Base-by-base conservation (phyloP, 2,113 vertebrate species). In the Chlorodrepanis virens region DNA sequence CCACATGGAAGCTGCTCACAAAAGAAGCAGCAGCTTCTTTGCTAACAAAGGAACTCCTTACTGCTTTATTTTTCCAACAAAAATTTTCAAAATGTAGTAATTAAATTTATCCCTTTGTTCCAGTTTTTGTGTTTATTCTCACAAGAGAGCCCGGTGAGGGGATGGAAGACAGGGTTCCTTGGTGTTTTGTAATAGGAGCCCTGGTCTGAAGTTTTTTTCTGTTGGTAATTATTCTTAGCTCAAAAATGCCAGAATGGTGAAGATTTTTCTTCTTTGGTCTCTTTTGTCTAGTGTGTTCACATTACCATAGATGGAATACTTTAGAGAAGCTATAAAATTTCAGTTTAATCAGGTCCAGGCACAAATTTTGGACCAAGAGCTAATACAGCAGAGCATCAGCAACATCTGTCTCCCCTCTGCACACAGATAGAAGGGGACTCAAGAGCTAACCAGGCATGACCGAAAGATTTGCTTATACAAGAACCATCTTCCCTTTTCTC, bases 231-330 rank as follows among this genome's bases (percentile, higher is more conserved):
- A 35, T 78, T 94, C 31, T 65, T 93, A 76, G 67, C 28, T 54
- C 54, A 90, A 59, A 84, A 93, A 85, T 69, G 17, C 60, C 59
- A 83, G 53, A 89, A 95, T 19, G 21, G 19, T 65, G 33, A 87
- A 83, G 39, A 47, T 91, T 87, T 91, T 89, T 92, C 49, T 90
- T 76, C 57, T 65, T 87, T 82, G 78, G n/a, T 49, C 37, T 85
- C 24, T 44, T 82, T 56, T 61, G 47, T 91, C 45, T 81, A 49
- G 37, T 49, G 33, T 69, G 56, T 87, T 93, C 87, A 47, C 63
- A 80, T 93, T 93, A 83, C 91, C 75, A 85, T 80, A 96, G 78
- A 96, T 90, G 94, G 96, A 95, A 69, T 93, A 76, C 50, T 89
- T 84, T 49, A 39, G 81, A 87, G 78, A 77, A 80, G 29, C 83